These are phyloP conservation scores for Triplophysa dalaica DNA, from an alignment of 2,113 vertebrate species.

Conservation along the genomic window DNA sequence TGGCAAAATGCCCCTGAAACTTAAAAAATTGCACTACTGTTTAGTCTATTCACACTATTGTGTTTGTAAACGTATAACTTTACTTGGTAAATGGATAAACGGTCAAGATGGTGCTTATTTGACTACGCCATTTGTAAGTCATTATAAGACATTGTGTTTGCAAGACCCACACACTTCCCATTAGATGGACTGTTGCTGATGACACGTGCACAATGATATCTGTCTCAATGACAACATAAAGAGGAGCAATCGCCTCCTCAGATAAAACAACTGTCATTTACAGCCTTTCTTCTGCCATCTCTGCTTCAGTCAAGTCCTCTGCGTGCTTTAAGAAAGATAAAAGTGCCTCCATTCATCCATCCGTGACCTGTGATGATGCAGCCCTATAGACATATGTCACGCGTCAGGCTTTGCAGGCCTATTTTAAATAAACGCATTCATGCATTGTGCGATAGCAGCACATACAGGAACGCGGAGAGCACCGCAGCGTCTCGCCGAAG, in stretches of 20 bases:
- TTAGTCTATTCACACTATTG: no score
- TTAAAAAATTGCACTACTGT: no score
- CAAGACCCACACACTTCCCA: not conserved
- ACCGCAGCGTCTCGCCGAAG: conserved; percentile 56
- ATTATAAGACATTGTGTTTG: not conserved
- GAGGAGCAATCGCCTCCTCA: not conserved
- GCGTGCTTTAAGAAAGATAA: not conserved
- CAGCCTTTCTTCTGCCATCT: conserved; percentile 22
- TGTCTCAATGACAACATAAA: conserved; percentile 20
- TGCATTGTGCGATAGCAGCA: conserved; percentile 9
- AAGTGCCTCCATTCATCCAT: conserved; percentile 8
- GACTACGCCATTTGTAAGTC: no score
- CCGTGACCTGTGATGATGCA: not conserved
- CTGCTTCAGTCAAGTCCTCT: conserved; percentile 5
- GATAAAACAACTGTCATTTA: conserved; percentile 39
- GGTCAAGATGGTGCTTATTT: no score
- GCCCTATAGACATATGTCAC: conserved; percentile 17
- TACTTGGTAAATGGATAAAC: no score
- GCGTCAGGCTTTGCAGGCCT: conserved; percentile 24
- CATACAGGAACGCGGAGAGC: conserved; percentile 57
- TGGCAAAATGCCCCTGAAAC: no score
- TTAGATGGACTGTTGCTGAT: conserved; percentile 10
- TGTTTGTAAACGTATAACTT: no score
- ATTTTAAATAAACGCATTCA: conserved; percentile 41
- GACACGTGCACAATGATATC: conserved; percentile 15